Base-by-base conservation (phyloP, 2,888 invertebrate species). In the Eudasyphora cyanicolor region DNA sequence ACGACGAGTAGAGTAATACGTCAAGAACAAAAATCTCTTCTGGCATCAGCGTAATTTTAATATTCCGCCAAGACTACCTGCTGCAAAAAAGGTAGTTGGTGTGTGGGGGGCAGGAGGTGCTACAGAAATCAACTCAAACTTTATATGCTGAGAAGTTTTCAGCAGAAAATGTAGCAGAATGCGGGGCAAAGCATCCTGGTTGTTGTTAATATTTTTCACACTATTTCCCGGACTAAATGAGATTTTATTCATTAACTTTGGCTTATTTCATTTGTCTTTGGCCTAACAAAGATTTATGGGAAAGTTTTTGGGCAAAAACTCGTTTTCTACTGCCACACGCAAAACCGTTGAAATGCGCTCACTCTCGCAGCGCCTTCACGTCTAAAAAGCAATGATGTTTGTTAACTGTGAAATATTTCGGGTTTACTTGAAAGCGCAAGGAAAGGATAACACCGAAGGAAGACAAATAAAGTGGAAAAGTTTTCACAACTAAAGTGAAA, bases 231-330 rank as follows among this genome's bases (percentile, higher is more conserved):
- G 69, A 71, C 77, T 78, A 75, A 80, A 83, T 54, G 80, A 83
- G 83, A 77, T 83, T 81, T 83, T 83, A 81, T 83, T 83, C 83
- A 83, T 83, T 83, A 83, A 83, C 80, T 83, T 77, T 83, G 83
- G 83, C 80, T 83, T 83, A 83, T 83, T 83, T 83, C 80, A 83
- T 83, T 83, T 83, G 83, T 83, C 80, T 80, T 83, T 77, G 80
- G 77, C 77, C 77, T 83, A 83, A 83, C 64, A 83, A 80, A 75
- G 83, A 83, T 83, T 83, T 83, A 81, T 78, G 64, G 76, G 78
- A 81, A 83, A 83, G 45, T 80, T 80, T 32, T 71, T 24, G 12
- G 5, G 60, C 6, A n/a, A 57, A 62, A 35, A 67, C 42, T 21
- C 42, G 21, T 35, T 24, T 38, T 5, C n/a, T 7, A 19, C 2